These are phyloP conservation scores for Zaprionus gabonicus DNA, from an alignment of 1,140 invertebrate species.

Conservation along the genomic window DNA sequence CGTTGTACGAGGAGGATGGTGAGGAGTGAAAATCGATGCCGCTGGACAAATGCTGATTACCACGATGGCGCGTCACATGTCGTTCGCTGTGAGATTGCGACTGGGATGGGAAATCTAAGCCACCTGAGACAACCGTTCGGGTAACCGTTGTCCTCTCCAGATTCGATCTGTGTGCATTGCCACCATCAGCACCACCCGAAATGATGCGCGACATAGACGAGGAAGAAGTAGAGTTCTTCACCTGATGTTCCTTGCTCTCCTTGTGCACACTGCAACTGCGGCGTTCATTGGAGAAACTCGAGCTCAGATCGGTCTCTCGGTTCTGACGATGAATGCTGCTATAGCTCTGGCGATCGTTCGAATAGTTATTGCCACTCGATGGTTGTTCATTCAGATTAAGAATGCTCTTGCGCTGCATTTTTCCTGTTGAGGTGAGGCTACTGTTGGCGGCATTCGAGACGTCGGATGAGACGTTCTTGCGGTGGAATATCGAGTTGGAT, in stretches of 20 bases:
- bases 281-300: conserved; percentile 85
- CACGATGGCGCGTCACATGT: conserved; percentile 56
- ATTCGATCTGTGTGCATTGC: conserved; percentile 72
- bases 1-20: conserved; percentile 54
- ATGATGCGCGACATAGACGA: conserved; percentile 72
- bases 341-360: conserved; percentile 88
- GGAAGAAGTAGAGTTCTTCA: conserved; percentile 53
- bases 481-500: conserved; percentile 90
- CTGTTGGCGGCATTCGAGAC: conserved; percentile 80
- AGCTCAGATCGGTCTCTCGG: conserved; percentile 83
- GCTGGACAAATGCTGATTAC: conserved; percentile 58
- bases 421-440: conserved; percentile 89
- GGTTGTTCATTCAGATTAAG: conserved; percentile 90
- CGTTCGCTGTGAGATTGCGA: conserved; percentile 86
- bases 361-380: conserved; percentile 66
- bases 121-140: conserved; percentile 89
- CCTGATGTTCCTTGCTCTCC: conserved; percentile 83
- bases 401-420: conserved; percentile 91
- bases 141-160: conserved; percentile 86
- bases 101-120: conserved; percentile 87
- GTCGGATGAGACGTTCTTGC: conserved; percentile 86
- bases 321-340: conserved; percentile 90
- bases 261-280: conserved; percentile 89
- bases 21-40: conserved; percentile 70
- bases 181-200: conserved; percentile 44